Evolutionary conservation across 2,888 invertebrate genomes (phyloP), one percentile per base, ranked within the genome.

Genomic region (Acanthopleura granulata): DNA sequence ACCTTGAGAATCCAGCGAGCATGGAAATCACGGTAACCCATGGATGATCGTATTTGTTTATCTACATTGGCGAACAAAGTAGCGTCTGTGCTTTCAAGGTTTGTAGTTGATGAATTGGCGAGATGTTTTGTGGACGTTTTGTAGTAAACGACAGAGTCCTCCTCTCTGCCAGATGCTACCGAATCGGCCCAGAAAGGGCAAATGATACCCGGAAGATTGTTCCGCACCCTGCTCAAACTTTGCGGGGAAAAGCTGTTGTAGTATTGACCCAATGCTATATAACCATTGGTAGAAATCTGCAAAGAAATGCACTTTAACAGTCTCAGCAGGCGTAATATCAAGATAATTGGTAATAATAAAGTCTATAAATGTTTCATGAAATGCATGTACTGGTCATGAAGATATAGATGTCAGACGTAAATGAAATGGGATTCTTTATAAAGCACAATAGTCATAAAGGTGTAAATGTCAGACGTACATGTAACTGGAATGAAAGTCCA

Each of bases 201-300:
- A 66, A 66, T 66, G 22, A 66, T 66, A 6, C 25, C 66, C 1
- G 66, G 22, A 3, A 66, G 29, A 22, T 12, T 57, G 29, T 66
- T 12, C 22, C 6, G 27, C 6, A 66, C 22, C 1, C 25, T 27
- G 18, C 25, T 25, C 14, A 66, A 66, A 3, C 22, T 16, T 6
- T 25, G 22, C 16, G 66, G 66, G 18, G 66, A 27, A 25, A 66
- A 66, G 29, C 66, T 66, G 66, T 66, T 66, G 25, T 66, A 66
- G 25, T 66, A 66, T 16, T 15, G 1, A 3, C 29, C 27, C 4
- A 66, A 1, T 3, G 66, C 22, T 27, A 66, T 3, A 25, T 66
- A 66, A 27, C 66, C 66, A 14, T 66, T 66, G 16, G 66, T 66
- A 6, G 66, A 66, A 27, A 66, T 66, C 66, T 66, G 66, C 18